Evolutionary conservation across 2,888 invertebrate species (phyloP).

Genomic region (Sesamia inferens): DNA sequence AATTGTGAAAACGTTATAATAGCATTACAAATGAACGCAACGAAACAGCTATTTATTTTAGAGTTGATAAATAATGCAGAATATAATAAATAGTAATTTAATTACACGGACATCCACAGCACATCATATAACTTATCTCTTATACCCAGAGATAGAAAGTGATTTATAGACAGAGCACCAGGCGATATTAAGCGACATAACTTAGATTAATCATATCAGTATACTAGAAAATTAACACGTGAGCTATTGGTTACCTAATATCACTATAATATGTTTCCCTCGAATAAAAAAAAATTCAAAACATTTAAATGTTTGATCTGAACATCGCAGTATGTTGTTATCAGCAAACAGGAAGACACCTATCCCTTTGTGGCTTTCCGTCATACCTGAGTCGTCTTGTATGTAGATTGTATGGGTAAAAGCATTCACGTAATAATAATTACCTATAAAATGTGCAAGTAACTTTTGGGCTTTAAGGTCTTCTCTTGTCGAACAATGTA

Average conservation of each 20-base stretch:
- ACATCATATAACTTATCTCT: background rate
- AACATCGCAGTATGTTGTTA: background rate
- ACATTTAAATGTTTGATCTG: background rate
- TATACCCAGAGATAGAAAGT: background rate
- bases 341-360: background rate
- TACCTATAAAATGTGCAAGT: background rate
- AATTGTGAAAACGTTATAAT: slow-evolving; percentile 26
- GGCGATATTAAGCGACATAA: too few relatives aligned
- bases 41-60: slow-evolving; percentile 52
- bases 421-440: slow-evolving; percentile 5
- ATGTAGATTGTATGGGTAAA: background rate
- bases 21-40: slow-evolving; percentile 22
- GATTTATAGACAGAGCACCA: background rate
- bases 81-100: slow-evolving; percentile 12
- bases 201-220: background rate
- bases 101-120: background rate
- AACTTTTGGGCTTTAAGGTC: too few relatives aligned
- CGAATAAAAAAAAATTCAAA: too few relatives aligned
- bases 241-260: background rate
- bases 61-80: slow-evolving; percentile 41
- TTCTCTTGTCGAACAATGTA: too few relatives aligned
- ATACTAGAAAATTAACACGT: background rate
- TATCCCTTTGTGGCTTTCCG: background rate
- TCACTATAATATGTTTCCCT: background rate
- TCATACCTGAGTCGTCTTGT: background rate